Evolutionary conservation across 2,888 invertebrate species (phyloP), one percentile per base, ranked within the genome.

Genomic region (Coenonympha arcania): DNA sequence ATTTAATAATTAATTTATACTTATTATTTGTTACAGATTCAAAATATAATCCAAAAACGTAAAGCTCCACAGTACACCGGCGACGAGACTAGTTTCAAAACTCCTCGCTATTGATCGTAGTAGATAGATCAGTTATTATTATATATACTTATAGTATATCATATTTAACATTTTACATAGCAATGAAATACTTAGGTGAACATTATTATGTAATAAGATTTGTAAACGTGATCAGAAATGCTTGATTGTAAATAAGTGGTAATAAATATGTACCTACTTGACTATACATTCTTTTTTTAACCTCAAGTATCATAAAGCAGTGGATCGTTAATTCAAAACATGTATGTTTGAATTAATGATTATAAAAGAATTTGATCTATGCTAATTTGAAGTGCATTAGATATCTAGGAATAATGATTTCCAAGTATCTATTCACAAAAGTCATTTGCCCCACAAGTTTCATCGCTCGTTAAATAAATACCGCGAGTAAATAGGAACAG

Each of bases 41-140:
- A 90, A 73, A 94, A 94, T 67, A 96, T 98, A 64, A 96, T 97
- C 69, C 94, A 95, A 65, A 96, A 95, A 71, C 87, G 95, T 13
- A 95, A 95, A 77, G 87, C 88, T 0, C 87, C 88, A 0, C 71
- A 79, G 5, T 74, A 77, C 2, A 37, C 48, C 0, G 78, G 81
- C 0, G 89, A 90, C 19, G 90, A 89, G 24, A 89, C 91, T 0
- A 88, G 88, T 16, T 91, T 89, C 64, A 93, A 93, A 73, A 81
- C 90, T 11, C 87, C 90, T 0, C 89, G 91, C 75, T 92, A 90
- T 76, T 91, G n/a, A n/a, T n/a, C n/a, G n/a, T n/a, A n/a, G n/a
- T n/a, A n/a, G n/a, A n/a, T n/a, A n/a, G n/a, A 24, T 24, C 6
- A 24, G 8, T 24, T 1, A 24, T 24, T 24, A 24, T 24, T 24